Conservation (phyloP, 2,888 invertebrate species). For the Caenorhabditis macrosperma region DNA sequence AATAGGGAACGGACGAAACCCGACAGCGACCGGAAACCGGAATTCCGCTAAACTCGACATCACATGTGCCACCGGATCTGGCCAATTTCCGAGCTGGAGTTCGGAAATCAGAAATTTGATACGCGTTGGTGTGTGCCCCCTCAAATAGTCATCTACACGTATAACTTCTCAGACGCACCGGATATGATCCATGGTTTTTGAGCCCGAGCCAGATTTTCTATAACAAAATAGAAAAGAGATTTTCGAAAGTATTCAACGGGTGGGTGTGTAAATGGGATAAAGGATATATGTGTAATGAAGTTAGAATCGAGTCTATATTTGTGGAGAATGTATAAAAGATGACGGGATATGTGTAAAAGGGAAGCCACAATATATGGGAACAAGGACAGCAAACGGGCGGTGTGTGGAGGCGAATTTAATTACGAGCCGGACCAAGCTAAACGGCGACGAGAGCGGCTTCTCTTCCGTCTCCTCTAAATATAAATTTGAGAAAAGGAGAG, state of each 20-base stretch:
- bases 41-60: too few relatives aligned
- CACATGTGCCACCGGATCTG: not conserved
- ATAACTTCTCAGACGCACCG: constrained; percentile 10
- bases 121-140: not conserved
- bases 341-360: constrained; percentile 25
- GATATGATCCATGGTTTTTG: constrained; percentile 35
- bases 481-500: constrained; percentile 33
- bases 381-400: not conserved
- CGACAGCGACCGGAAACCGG: too few relatives aligned
- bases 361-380: constrained; percentile 2
- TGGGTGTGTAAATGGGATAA: not conserved
- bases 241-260: too few relatives aligned
- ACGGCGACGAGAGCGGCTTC: constrained; percentile 18
- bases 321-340: constrained; percentile 18
- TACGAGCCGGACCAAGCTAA: constrained; percentile 28
- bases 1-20: too few relatives aligned
- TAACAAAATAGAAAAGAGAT: too few relatives aligned
- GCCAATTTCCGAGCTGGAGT: constrained; percentile 37
- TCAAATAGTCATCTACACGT: constrained; percentile 1
- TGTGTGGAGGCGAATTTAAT: constrained; percentile 34
- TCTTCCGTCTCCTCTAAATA: constrained; percentile 25
- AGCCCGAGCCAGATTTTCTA: too few relatives aligned
- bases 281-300: not conserved
- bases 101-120: constrained; percentile 49
- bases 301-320: constrained; percentile 6